These are phyloP conservation scores for Dichetophora obliterata DNA, from an alignment of 2,888 invertebrate genomes.

Conservation along the genomic window DNA sequence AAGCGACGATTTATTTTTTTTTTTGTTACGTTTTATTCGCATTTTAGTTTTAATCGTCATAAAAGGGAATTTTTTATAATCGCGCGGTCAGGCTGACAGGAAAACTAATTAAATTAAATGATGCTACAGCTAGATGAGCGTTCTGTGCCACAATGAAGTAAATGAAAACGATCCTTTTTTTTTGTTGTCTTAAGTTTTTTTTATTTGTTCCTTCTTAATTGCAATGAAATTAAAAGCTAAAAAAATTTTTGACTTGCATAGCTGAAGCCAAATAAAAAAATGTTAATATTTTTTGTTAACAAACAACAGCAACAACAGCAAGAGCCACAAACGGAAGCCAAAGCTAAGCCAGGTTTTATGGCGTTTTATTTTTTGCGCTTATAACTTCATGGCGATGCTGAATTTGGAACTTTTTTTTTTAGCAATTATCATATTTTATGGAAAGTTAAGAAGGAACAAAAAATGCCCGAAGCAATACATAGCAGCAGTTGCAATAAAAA, in stretches of 20 bases:
- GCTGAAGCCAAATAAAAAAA: background rate
- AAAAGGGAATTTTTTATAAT: background rate
- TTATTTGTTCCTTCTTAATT: background rate
- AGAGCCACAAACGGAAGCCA: background rate
- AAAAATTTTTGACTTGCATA: no score
- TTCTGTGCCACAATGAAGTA: slow-evolving; percentile 2
- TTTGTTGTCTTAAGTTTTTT: background rate
- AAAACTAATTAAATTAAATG: slow-evolving; percentile 25
- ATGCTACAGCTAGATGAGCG: background rate
- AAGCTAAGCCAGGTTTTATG: background rate
- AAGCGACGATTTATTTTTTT: background rate
- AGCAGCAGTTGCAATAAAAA: no score
- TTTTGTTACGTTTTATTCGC: background rate
- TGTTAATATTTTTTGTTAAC: background rate
- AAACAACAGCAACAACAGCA: background rate
- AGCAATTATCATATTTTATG: no score
- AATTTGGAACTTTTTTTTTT: background rate
- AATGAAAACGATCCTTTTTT: background rate
- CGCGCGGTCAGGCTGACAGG: background rate
- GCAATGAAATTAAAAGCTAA: slow-evolving; percentile 3
- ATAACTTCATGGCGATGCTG: background rate
- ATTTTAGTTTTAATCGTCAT: background rate
- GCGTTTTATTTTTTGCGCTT: background rate
- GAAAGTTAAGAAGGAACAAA: no score
- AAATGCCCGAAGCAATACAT: no score